Evolutionary conservation across 2,797 vertebrate genomes (phyloP).

Genomic region (Sardinella longiceps): DNA sequence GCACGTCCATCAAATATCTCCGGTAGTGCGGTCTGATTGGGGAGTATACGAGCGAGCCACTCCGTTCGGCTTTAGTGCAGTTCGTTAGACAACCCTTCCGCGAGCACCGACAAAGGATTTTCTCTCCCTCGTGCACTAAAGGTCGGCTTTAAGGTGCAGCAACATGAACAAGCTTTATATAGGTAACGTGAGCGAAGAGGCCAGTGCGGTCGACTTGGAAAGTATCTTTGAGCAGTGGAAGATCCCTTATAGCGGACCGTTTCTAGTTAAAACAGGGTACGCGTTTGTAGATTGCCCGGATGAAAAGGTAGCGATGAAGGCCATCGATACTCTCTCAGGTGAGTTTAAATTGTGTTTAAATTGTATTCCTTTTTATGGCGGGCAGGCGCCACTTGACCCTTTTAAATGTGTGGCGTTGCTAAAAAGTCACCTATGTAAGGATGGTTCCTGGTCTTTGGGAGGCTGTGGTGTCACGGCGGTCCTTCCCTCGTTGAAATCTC

Average conservation of each 20-base stretch:
- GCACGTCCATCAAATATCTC: slow-evolving; percentile 75
- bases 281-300: slow-evolving; percentile 99
- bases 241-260: slow-evolving; percentile 92
- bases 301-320: slow-evolving; percentile 96
- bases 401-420: neutral
- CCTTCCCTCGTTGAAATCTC: neutral
- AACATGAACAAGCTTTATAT: slow-evolving; percentile 99
- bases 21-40: slow-evolving; percentile 71
- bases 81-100: slow-evolving; percentile 71
- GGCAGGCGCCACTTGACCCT: slow-evolving; percentile 23
- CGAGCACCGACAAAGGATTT: slow-evolving; percentile 70
- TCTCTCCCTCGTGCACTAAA: slow-evolving; percentile 62
- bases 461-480: slow-evolving; percentile 13
- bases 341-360: slow-evolving; percentile 58
- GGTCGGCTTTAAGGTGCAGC: slow-evolving; percentile 63
- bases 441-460: neutral
- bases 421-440: neutral
- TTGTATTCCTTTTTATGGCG: neutral
- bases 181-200: slow-evolving; percentile 94
- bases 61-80: slow-evolving; percentile 70
- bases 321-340: slow-evolving; percentile 98
- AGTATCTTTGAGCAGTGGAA: slow-evolving; percentile 96
- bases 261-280: slow-evolving; percentile 95
- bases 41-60: slow-evolving; percentile 75
- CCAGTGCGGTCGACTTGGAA: slow-evolving; percentile 94